Conservation (phyloP, 2,113 vertebrate species). For the Poeciliopsis turrubarensis region DNA sequence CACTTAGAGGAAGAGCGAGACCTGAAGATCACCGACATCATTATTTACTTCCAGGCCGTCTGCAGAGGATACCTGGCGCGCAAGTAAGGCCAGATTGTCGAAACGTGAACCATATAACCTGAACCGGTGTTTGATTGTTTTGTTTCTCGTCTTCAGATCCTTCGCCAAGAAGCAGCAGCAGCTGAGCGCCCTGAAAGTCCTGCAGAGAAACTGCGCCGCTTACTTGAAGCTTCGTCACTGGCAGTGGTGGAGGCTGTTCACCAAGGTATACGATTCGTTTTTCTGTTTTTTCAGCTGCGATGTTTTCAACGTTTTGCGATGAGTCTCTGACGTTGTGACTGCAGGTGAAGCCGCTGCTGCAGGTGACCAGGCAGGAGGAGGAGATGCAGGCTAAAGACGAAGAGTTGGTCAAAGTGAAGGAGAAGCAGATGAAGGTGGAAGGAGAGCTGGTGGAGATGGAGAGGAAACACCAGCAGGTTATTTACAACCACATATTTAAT, state of each 20-base stretch:
- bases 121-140: not conserved
- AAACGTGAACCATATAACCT: not conserved
- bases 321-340: not conserved
- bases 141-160: conserved; percentile 78
- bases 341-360: conserved; percentile 98
- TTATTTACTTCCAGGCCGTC: conserved; percentile 97
- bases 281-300: not conserved
- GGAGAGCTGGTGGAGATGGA: conserved; percentile 96
- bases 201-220: conserved; percentile 96
- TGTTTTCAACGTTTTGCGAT: not conserved
- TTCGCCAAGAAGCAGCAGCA: conserved; percentile 98
- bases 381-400: conserved; percentile 98
- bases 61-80: conserved; percentile 96
- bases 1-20: conserved; percentile 96
- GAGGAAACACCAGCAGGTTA: conserved; percentile 94
- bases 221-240: conserved; percentile 96
- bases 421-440: conserved; percentile 95
- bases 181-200: conserved; percentile 93
- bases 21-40: conserved; percentile 98
- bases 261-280: conserved; percentile 80
- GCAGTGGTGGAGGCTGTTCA: conserved; percentile 99
- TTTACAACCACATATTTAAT: conserved; percentile 11
- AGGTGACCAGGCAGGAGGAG: conserved; percentile 97
- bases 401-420: conserved; percentile 96
- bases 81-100: conserved; percentile 82